A percentile compares a stretch with the other conserved stretches of the same genome.
These are phyloP conservation scores for Spilarctia lutea DNA, from an alignment of 2,888 invertebrate genomes.

Conservation along the genomic window DNA sequence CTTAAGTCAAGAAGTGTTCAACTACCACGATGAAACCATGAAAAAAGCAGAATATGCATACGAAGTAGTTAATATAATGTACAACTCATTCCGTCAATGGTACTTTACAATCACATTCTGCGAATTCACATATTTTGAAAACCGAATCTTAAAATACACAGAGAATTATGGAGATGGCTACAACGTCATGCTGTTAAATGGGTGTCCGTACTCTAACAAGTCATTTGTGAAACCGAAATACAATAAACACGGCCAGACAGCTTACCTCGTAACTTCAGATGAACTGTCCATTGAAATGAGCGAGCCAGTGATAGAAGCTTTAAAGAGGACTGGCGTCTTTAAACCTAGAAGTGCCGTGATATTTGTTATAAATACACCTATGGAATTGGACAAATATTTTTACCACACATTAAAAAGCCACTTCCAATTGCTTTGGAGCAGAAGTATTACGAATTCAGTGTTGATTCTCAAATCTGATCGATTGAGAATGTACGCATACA, in stretches of 20 bases:
- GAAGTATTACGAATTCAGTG: conserved; percentile 83
- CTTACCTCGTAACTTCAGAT: conserved; percentile 75
- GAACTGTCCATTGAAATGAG: conserved; percentile 68
- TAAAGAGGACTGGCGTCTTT: conserved; percentile 76
- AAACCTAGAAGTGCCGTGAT: conserved; percentile 78
- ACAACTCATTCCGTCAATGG: conserved; percentile 77
- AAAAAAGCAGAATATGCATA: conserved; percentile 70
- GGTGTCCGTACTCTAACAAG: conserved; percentile 69
- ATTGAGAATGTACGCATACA: conserved; percentile 82
- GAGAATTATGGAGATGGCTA: conserved; percentile 75
- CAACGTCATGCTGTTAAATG: conserved; percentile 76
- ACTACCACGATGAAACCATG: conserved; percentile 67
- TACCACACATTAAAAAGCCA: conserved; percentile 74
- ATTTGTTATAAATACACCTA: conserved; percentile 71
- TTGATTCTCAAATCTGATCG: conserved; percentile 68
- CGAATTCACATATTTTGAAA: conserved; percentile 81
- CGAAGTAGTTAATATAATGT: conserved; percentile 75
- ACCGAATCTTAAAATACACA: conserved; percentile 76
- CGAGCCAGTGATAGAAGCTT: conserved; percentile 67
- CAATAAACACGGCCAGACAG: conserved; percentile 77
- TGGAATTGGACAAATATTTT: conserved; percentile 70
- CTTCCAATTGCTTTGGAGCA: conserved; percentile 83
- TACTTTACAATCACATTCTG: conserved; percentile 80
- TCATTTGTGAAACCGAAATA: conserved; percentile 71
- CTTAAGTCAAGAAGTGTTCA: conserved; percentile 66